Evolutionary conservation across 2,888 invertebrate genomes (phyloP), one percentile per base, ranked within the genome.

Genomic region (Cephus runcator): DNA sequence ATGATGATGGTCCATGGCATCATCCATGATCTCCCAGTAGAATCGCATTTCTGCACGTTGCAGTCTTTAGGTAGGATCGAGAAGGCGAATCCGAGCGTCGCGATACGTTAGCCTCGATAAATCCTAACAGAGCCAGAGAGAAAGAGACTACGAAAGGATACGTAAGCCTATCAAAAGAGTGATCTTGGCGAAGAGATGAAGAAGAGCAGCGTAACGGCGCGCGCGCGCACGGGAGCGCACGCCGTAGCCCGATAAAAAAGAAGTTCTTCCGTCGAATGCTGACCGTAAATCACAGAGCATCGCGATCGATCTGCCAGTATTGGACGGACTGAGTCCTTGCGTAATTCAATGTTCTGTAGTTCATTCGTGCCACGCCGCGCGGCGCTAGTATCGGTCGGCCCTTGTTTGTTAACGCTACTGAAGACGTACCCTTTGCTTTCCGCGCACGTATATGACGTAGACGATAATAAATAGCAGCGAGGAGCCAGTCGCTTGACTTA

Each of bases 381-480:
- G 56, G 56, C 56, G 56, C 56, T 56, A 56, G 56, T 56, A 56
- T 15, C 71, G 33, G 2, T 15, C 71, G 71, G 12, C 33, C 69
- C 77, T 31, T 68, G 74, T 79, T 78, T 75, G 69, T 80, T 78
- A 75, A 78, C 78, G 75, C 73, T 40, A 75, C 79, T 80, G 82
- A 83, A 85, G 71, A 34, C 56, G 15, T 36, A 15, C 79, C 81
- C 80, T 85, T 85, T 85, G 82, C 81, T 86, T 82, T 83, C 85
- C 79, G 81, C 79, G 84, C 87, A 87, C 86, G 86, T 87, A 56
- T 56, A 85, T 82, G 84, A 84, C 84, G 80, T 83, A 73, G 83
- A 74, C 86, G 80, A 85, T 88, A 87, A 88, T 86, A 87, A 87
- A 88, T 87, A 87, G 87, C 83, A 81, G 77, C 83, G 81, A 77